Percentiles rank a stretch among this genome's conserved stretches.
These are phyloP conservation scores for Thymelicus sylvestris DNA, from an alignment of 2,888 invertebrate species.

Conservation along the genomic window DNA sequence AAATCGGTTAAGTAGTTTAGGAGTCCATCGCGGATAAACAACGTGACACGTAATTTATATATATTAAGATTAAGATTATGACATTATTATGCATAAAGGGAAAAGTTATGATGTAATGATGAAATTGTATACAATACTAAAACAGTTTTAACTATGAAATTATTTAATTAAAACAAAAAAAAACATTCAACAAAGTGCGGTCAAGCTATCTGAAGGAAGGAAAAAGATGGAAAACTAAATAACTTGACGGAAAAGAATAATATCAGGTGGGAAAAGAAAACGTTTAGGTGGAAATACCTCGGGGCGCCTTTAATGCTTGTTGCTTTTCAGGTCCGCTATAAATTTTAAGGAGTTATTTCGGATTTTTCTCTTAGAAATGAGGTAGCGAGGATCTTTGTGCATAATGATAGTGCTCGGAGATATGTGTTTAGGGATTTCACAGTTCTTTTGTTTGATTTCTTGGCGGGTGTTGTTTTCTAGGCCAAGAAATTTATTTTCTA, in stretches of 20 bases:
- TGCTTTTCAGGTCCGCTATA: conserved; percentile 4
- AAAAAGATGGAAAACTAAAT: conserved; percentile 7
- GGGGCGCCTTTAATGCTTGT: not conserved
- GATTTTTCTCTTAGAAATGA: not conserved
- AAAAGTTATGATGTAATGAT: too few relatives aligned
- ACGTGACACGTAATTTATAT: too few relatives aligned
- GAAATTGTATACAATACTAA: too few relatives aligned
- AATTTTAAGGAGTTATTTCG: conserved; percentile 19
- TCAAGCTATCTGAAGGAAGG: not conserved
- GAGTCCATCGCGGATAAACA: too few relatives aligned
- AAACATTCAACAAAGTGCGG: not conserved
- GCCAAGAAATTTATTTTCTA: too few relatives aligned
- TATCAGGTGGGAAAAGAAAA: conserved; percentile 6
- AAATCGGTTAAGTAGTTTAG: too few relatives aligned
- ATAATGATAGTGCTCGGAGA: not conserved
- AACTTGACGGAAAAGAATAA: conserved; percentile 8
- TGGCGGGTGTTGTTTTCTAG: too few relatives aligned
- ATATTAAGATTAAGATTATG: too few relatives aligned
- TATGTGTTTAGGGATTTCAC: not conserved
- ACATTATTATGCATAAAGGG: too few relatives aligned
- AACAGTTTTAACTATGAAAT: too few relatives aligned
- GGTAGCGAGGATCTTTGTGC: not conserved
- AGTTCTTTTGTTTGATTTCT: not conserved
- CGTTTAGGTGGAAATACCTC: conserved; percentile 7
- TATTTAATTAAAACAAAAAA: not conserved